A percentile compares a stretch with the other conserved stretches of the same genome.
phyloP scores from a whole-genome alignment of 2,888 invertebrate species.

The Ditula angustiorana region DNA sequence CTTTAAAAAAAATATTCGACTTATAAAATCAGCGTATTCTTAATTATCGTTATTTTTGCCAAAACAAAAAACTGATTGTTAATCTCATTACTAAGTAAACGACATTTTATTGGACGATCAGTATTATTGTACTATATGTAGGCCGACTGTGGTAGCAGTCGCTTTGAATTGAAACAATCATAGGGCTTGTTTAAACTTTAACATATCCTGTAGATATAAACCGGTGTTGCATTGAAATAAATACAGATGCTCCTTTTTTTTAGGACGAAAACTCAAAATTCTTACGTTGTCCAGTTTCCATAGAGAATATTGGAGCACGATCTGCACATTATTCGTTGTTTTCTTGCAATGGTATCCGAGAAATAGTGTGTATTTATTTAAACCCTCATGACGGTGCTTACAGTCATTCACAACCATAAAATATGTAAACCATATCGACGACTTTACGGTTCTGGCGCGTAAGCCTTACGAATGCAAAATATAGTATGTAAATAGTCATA shows the following conservation, averaged over 20 bases:
- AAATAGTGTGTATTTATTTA: neutral
- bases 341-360: neutral
- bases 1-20: constrained; percentile 10
- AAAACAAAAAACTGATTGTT: neutral
- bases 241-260: too few relatives aligned
- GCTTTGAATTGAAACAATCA: neutral
- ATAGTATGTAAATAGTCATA: constrained; percentile 20
- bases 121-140: constrained; percentile 25
- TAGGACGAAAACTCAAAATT: too few relatives aligned
- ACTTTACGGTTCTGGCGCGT: constrained; percentile 1
- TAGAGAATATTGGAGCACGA: too few relatives aligned
- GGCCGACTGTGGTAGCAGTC: neutral
- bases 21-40: too few relatives aligned
- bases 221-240: too few relatives aligned
- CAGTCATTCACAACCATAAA: constrained; percentile 72
- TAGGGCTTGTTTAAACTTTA: too few relatives aligned
- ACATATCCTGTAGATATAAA: too few relatives aligned
- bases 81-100: constrained; percentile 2
- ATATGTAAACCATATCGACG: constrained; percentile 37
- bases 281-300: too few relatives aligned
- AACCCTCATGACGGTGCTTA: constrained; percentile 44
- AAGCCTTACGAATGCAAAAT: constrained; percentile 31
- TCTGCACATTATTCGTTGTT: constrained; percentile 12
- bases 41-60: neutral
- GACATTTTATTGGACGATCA: constrained; percentile 25